Conservation (phyloP, 2,797 vertebrate species). For the Ceryle rudis region DNA sequence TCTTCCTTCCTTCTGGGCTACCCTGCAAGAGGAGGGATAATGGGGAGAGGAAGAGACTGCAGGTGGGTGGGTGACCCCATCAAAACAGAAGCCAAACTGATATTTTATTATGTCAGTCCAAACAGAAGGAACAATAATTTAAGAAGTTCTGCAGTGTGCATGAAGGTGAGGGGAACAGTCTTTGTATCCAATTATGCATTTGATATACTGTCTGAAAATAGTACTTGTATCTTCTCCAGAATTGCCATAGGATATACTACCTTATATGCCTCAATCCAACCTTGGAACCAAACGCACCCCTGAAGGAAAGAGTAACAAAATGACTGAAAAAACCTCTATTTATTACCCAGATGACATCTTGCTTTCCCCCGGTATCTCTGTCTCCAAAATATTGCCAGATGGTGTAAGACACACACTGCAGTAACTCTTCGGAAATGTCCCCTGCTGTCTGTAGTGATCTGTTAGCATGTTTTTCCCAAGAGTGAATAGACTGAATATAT, state of each 20-base stretch:
- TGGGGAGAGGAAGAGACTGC: neutral
- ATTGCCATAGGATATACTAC: neutral
- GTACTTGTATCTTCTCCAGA: neutral
- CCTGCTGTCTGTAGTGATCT: neutral
- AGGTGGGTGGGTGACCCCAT: neutral
- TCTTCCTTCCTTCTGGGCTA: neutral
- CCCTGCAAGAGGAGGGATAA: neutral
- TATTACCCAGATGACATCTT: neutral
- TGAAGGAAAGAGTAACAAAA: neutral
- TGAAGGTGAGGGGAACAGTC: accelerated
- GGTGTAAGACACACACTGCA: neutral
- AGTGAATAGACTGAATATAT: neutral
- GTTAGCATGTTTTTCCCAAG: neutral
- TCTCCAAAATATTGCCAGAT: neutral
- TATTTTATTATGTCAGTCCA: neutral
- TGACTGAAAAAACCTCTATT: neutral
- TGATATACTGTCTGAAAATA: neutral
- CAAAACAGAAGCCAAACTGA: neutral
- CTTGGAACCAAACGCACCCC: neutral
- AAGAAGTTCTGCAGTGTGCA: neutral
- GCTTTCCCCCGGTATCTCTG: neutral
- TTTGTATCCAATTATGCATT: neutral
- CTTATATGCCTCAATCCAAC: neutral
- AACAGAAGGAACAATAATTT: neutral
- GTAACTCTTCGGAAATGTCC: neutral